phyloP scores from a whole-genome alignment of 2,113 vertebrate species.

The Tetraodon nigroviridis region DNA sequence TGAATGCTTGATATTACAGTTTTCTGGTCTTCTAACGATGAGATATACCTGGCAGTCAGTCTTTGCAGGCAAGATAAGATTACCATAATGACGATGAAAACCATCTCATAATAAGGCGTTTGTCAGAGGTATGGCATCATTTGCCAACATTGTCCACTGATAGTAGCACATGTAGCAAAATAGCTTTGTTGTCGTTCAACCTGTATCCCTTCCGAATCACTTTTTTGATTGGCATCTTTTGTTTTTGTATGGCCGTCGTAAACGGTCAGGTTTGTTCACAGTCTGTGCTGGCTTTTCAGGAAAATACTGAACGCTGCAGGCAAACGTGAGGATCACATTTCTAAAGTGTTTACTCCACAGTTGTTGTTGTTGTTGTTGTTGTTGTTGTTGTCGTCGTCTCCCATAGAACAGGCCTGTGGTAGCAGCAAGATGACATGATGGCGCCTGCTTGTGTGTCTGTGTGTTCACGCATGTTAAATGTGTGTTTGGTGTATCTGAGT shows the following conservation, averaged over 20 bases:
- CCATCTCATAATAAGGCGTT: slow-evolving; percentile 59
- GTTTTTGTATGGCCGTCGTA: slow-evolving; percentile 42
- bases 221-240: slow-evolving; percentile 39
- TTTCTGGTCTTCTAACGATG: slow-evolving; percentile 76
- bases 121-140: slow-evolving; percentile 48
- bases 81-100: slow-evolving; percentile 54
- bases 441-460: slow-evolving; percentile 30
- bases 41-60: slow-evolving; percentile 60
- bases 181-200: slow-evolving; percentile 26
- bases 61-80: slow-evolving; percentile 73
- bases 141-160: slow-evolving; percentile 43
- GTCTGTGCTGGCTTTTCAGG: slow-evolving; percentile 80
- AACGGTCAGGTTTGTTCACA: slow-evolving; percentile 37
- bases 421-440: slow-evolving; percentile 48
- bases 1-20: slow-evolving; percentile 74
- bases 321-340: slow-evolving; percentile 33
- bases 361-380: slow-evolving; percentile 6
- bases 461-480: slow-evolving; percentile 44
- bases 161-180: slow-evolving; percentile 28
- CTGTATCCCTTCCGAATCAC: slow-evolving; percentile 23
- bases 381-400: slow-evolving; percentile 18
- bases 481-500: slow-evolving; percentile 31
- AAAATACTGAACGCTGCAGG: slow-evolving; percentile 40
- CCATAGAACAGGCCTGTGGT: slow-evolving; percentile 55
- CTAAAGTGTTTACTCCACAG: slow-evolving; percentile 28